Conservation (phyloP, 2,888 invertebrate species). For the Zonitis immaculata region DNA sequence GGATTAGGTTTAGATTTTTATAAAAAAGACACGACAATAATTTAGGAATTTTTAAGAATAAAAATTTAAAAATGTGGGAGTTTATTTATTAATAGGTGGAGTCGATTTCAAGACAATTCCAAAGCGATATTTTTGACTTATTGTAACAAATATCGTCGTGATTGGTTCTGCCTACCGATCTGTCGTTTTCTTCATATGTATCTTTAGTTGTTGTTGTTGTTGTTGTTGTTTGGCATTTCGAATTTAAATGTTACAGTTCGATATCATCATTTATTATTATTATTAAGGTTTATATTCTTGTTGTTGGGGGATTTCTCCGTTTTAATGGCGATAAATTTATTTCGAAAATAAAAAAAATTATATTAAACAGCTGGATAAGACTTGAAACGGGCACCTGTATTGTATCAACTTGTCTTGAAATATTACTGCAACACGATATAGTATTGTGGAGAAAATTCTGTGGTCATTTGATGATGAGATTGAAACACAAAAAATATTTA, state of each 20-base stretch:
- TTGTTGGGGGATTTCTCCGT: background rate
- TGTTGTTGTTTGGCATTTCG: background rate
- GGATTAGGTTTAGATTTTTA: too few species aligned
- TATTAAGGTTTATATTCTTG: background rate
- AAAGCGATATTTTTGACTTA: constrained; percentile 15
- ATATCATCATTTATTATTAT: background rate
- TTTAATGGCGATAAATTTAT: too few species aligned
- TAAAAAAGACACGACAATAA: too few species aligned
- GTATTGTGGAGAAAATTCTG: too few species aligned
- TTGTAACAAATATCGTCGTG: constrained; percentile 15
- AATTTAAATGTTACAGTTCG: background rate
- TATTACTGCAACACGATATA: background rate
- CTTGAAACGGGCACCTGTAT: constrained; percentile 1
- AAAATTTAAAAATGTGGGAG: background rate
- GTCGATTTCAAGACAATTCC: constrained; percentile 14
- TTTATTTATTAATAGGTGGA: constrained; percentile 13
- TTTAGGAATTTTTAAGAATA: too few species aligned
- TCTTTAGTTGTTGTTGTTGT: background rate
- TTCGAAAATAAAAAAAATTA: background rate
- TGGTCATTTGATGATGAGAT: too few species aligned
- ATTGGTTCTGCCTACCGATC: constrained; percentile 19
- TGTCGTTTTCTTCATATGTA: background rate
- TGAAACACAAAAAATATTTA: background rate
- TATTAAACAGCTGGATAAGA: background rate
- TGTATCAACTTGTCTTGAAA: constrained; percentile 1